A percentile compares a stretch with the other conserved stretches of the same genome.
These are phyloP conservation scores for Trochalopteron elliotii DNA, from an alignment of 2,113 vertebrate genomes.

Conservation along the genomic window DNA sequence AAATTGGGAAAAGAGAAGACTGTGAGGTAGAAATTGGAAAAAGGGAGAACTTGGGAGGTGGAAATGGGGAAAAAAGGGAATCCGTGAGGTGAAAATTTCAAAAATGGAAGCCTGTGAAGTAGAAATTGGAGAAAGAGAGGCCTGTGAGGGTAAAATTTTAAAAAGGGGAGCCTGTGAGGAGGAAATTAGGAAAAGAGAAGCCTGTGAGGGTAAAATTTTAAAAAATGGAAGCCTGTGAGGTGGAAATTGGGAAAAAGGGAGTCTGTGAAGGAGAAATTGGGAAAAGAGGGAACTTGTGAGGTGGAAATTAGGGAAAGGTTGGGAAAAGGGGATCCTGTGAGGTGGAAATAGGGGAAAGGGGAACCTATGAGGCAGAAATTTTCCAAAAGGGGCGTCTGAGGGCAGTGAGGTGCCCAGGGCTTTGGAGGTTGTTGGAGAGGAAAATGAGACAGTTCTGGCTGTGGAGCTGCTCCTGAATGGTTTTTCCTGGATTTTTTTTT, in stretches of 20 bases:
- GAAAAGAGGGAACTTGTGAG: too few relatives aligned
- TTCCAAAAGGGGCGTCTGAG: not conserved
- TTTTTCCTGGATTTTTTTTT: not conserved
- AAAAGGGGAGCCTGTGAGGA: not conserved
- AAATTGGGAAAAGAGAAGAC: not conserved
- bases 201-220: not conserved
- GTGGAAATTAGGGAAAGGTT: too few relatives aligned
- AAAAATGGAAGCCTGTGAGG: too few relatives aligned
- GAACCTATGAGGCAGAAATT: fast-evolving
- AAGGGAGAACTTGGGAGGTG: not conserved
- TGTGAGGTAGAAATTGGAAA: not conserved
- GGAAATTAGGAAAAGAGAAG: too few relatives aligned
- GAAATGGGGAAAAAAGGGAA: too few relatives aligned
- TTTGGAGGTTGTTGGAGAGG: not conserved
- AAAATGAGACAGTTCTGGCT: not conserved
- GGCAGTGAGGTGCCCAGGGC: not conserved
- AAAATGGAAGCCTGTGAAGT: not conserved
- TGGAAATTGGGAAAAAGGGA: not conserved
- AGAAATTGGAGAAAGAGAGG: too few relatives aligned
- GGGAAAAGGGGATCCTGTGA: too few relatives aligned
- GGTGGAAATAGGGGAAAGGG: not conserved
- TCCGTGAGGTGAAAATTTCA: not conserved
- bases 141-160: fast-evolving
- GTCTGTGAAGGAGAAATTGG: fast-evolving
- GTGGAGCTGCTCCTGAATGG: not conserved